phyloP scores from a whole-genome alignment of 2,797 vertebrate genomes.

The Epinephelus awoara region DNA sequence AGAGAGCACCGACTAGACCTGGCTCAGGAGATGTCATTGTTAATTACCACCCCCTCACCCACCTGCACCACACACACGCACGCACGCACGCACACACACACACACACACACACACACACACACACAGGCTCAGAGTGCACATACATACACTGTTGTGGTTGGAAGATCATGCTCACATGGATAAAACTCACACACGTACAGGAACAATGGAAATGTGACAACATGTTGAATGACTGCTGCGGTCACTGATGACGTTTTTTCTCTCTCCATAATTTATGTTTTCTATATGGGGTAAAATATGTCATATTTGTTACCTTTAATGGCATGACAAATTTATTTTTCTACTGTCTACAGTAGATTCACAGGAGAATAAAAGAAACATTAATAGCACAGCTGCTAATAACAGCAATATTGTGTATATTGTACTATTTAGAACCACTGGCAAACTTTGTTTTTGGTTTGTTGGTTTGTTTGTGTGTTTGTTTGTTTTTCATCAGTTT shows the following conservation, averaged over 20 bases:
- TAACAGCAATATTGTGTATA: no score
- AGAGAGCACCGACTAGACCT: constrained; percentile 78
- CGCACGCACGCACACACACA: constrained; percentile 69
- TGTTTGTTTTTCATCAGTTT: no score
- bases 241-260: background rate
- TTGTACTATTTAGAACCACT: no score
- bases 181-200: constrained; percentile 6
- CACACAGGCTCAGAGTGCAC: constrained; percentile 45
- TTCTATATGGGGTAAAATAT: no score
- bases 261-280: no score
- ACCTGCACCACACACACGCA: constrained; percentile 88
- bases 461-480: no score
- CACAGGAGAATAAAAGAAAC: no score
- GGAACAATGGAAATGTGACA: constrained; percentile 6
- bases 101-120: constrained; percentile 42
- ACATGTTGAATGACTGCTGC: background rate
- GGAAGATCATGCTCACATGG: constrained; percentile 17
- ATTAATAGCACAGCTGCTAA: no score
- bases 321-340: no score
- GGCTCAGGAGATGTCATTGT: constrained; percentile 82
- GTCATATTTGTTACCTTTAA: no score
- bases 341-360: no score
- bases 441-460: no score
- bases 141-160: constrained; percentile 5
- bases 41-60: constrained; percentile 82